phyloP scores from a whole-genome alignment of 2,113 vertebrate species.

The Regulus satrapa region DNA sequence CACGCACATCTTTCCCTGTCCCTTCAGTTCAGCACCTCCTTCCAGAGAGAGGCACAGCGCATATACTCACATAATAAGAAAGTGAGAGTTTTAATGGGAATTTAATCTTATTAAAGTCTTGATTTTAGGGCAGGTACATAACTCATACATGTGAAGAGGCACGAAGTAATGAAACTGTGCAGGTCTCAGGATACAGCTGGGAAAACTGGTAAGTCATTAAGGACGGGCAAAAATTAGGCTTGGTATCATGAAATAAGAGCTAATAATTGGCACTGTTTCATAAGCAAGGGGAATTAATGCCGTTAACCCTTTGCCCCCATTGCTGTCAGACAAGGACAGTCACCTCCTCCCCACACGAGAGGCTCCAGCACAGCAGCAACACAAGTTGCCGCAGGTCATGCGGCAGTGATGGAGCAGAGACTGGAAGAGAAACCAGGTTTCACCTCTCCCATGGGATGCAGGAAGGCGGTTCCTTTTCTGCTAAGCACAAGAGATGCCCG shows the following conservation, averaged over 20 bases:
- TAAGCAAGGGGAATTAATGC: not conserved
- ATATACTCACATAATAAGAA: not conserved
- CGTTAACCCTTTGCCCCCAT: not conserved
- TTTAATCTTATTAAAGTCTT: constrained; percentile 1
- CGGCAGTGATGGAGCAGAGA: not conserved
- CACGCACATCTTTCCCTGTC: fast-evolving
- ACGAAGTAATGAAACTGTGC: not conserved
- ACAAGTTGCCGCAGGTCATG: not conserved
- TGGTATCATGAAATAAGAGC: constrained; percentile 29
- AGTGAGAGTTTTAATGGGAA: not conserved
- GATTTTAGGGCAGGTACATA: not conserved
- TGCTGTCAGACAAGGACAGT: not conserved
- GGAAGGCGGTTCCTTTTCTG: not conserved
- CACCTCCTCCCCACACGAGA: not conserved
- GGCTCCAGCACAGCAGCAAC: not conserved
- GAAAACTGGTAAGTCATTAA: constrained; percentile 36
- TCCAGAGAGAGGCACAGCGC: not conserved
- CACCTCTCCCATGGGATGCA: not conserved
- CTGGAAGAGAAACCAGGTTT: not conserved
- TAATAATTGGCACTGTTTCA: constrained; percentile 29
- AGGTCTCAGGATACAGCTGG: not conserved
- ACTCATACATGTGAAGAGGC: not conserved
- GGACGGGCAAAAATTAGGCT: constrained; percentile 15
- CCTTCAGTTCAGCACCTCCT: not conserved
- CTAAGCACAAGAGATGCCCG: not conserved